Evolutionary conservation across 2,797 vertebrate species (phyloP), one percentile per base, ranked within the genome.

Genomic region (Phyllotis vaccarum): DNA sequence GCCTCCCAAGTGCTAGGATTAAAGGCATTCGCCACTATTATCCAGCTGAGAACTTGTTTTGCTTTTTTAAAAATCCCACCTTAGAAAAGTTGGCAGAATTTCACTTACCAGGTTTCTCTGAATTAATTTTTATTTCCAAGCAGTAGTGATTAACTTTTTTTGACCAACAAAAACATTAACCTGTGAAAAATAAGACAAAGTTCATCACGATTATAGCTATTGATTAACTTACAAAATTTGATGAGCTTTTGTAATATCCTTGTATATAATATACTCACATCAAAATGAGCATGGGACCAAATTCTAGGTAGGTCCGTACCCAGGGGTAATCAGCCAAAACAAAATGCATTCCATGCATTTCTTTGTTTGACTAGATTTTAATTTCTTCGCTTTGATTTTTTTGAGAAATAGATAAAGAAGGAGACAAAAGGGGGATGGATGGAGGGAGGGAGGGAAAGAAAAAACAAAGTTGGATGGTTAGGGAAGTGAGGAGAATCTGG

Each of bases 71-170:
- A 27, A 49, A 85, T 52, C 11, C 34, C 62, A 81, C 90, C 81
- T 95, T 90, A 97, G 80, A 79, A 96, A 95, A 96, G 94, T 98
- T 97, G 97, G 95, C 96, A 97, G 94, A 96, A 95, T 90, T 97
- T 97, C 54, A 75, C 95, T 95, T 96, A 94, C 96, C 97, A 68
- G 87, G 76, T 87, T 95, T 97, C 92, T 92, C 96, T 94, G 96
- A 98, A 97, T 90, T 98, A 97, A 98, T 97, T 96, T 98, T 97
- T 97, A 97, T 97, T 98, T 80, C 70, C 89, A 95, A 96, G 86
- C 91, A 98, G 98, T 98, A 98, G 98, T 98, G 97, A 98, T 99
- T 98, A 98, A 98, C 98, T 98, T 98, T 76, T 82, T 93, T 14
- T 1, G 95, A 97, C 96, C 97, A 97, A 94, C 87, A 92, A 97